These are phyloP conservation scores for Papilio machaon DNA, from an alignment of 1,140 invertebrate genomes.

Conservation along the genomic window DNA sequence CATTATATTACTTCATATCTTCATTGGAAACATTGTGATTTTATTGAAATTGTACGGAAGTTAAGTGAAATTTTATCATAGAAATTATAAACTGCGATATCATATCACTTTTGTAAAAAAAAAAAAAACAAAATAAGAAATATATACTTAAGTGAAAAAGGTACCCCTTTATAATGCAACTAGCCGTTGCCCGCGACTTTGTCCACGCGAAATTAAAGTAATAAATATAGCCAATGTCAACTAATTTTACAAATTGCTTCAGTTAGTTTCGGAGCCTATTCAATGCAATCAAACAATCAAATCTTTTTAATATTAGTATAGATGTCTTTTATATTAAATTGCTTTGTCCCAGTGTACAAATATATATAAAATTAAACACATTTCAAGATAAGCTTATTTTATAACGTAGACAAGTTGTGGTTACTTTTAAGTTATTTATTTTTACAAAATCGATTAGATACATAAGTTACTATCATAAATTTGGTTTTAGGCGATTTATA, in stretches of 20 bases:
- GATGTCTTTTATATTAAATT: background rate
- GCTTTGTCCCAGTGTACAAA: slow-evolving; percentile 1
- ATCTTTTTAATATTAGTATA: background rate
- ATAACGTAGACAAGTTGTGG: background rate
- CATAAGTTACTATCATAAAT: background rate
- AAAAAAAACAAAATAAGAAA: background rate
- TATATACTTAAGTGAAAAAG: background rate
- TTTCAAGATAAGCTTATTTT: slow-evolving; percentile 1
- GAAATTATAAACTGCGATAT: background rate
- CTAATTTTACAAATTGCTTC: no score
- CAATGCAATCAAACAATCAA: no score
- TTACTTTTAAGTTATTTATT: slow-evolving; percentile 2
- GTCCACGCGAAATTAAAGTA: no score
- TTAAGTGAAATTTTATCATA: background rate
- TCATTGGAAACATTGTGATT: background rate
- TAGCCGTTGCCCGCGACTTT: background rate
- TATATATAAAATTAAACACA: slow-evolving; percentile 1
- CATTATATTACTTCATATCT: background rate
- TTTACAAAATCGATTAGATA: background rate
- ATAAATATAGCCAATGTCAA: no score
- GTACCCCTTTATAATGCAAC: background rate
- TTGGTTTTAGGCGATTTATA: background rate
- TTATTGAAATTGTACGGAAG: background rate
- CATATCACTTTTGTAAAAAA: background rate
- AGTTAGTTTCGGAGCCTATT: no score